Evolutionary conservation across 2,797 vertebrate genomes (phyloP).

Genomic region (Channa striata): DNA sequence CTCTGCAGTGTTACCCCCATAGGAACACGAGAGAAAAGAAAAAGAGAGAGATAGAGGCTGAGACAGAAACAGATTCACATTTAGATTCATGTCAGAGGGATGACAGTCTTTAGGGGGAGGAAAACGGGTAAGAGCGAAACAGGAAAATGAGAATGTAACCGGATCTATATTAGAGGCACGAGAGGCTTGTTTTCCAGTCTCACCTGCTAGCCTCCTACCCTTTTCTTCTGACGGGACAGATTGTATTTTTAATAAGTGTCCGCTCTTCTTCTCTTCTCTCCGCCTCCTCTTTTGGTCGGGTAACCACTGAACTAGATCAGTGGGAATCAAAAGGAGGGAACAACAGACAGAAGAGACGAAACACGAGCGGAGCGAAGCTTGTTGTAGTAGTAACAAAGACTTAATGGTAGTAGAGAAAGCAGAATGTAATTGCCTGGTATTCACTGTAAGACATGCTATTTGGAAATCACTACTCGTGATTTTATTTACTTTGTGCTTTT

Average conservation of each 20-base stretch:
- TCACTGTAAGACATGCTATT: conserved; percentile 1
- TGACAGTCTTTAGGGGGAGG: conserved; percentile 26
- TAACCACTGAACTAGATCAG: conserved; percentile 53
- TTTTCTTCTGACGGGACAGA: conserved; percentile 42
- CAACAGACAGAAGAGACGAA: conserved; percentile 32
- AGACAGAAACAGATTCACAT: conserved; percentile 58
- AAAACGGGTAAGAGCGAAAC: conserved; percentile 50
- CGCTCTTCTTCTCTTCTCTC: conserved; percentile 35
- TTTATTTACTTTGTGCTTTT: not conserved
- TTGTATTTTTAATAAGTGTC: conserved; percentile 78
- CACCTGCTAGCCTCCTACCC: conserved; percentile 63
- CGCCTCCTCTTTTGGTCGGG: conserved; percentile 43
- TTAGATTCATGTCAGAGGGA: conserved; percentile 50
- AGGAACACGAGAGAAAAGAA: conserved; percentile 21
- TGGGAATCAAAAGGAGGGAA: conserved; percentile 17
- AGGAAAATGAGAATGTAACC: conserved; percentile 69
- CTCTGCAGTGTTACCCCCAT: conserved; percentile 32
- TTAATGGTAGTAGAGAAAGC: conserved; percentile 8
- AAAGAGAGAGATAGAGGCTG: conserved; percentile 13
- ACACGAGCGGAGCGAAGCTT: conserved; percentile 34
- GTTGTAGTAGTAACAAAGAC: conserved; percentile 38
- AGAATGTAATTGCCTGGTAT: conserved; percentile 28
- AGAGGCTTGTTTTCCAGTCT: conserved; percentile 73
- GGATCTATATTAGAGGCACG: conserved; percentile 61
- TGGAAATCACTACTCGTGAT: not conserved